These are phyloP conservation scores for Neodiprion virginianus DNA, from an alignment of 1,140 invertebrate species.

Conservation along the genomic window DNA sequence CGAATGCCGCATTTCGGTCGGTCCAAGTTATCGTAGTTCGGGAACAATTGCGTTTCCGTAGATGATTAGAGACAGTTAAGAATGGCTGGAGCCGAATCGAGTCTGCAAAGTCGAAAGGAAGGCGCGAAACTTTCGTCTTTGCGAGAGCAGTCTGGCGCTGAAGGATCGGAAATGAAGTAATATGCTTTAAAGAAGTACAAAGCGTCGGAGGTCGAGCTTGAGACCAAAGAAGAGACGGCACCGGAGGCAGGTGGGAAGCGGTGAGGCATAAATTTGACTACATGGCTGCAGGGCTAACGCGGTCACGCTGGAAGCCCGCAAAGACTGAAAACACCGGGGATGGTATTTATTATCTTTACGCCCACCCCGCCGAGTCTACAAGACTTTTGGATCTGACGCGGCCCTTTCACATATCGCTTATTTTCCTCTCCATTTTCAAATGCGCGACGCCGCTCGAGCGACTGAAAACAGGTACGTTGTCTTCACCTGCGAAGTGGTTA, in stretches of 20 bases:
- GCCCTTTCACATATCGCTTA: background rate
- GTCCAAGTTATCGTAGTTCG: background rate
- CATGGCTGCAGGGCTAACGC: conserved; percentile 5
- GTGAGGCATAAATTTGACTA: background rate
- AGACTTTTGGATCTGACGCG: background rate
- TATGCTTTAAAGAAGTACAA: conserved; percentile 11
- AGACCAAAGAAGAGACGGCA: background rate
- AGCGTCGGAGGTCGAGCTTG: conserved; percentile 15
- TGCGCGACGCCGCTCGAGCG: conserved; percentile 30
- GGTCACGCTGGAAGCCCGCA: background rate
- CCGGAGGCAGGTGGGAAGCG: background rate
- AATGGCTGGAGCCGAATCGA: conserved; percentile 17
- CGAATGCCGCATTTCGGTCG: no score
- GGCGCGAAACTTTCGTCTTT: conserved; percentile 19
- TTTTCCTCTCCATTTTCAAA: background rate
- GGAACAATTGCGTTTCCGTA: background rate
- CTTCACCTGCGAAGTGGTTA: background rate
- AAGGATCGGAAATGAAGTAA: conserved; percentile 40
- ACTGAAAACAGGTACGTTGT: conserved; percentile 25
- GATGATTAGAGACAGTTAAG: conserved; percentile 19
- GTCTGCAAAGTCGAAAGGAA: background rate
- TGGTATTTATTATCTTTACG: conserved; percentile 1
- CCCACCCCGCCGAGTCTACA: background rate
- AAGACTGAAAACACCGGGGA: background rate
- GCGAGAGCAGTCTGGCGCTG: conserved; percentile 24